Evolutionary conservation across 2,113 vertebrate genomes (phyloP).

Genomic region (Sinocyclocheilus anophthalmus): DNA sequence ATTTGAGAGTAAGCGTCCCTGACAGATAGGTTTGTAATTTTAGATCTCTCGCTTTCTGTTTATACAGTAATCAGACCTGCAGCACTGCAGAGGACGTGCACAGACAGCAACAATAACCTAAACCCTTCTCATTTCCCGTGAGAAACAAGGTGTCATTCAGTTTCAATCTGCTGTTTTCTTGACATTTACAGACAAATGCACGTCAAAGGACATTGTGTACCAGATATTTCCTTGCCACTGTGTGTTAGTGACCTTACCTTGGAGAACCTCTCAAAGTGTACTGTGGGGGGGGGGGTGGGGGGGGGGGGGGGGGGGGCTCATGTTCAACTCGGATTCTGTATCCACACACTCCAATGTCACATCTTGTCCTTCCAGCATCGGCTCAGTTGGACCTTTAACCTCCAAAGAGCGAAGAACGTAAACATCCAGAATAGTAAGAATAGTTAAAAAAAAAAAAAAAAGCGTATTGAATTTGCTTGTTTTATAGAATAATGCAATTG

Average conservation of each 20-base stretch:
- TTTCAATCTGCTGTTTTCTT: constrained; percentile 1
- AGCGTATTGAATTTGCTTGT: background rate
- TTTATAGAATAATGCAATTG: background rate
- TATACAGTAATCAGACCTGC: background rate
- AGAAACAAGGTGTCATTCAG: background rate
- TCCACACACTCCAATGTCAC: constrained; percentile 71
- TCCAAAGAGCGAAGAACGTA: constrained; percentile 65
- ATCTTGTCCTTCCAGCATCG: constrained; percentile 66
- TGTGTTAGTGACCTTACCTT: constrained; percentile 60
- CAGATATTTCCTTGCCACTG: background rate
- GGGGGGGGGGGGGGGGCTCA: too few species aligned
- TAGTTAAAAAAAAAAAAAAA: constrained; percentile 35
- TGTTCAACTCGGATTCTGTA: constrained; percentile 66
- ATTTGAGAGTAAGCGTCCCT: background rate
- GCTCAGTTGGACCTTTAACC: constrained; percentile 67
- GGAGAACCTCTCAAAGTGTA: constrained; percentile 70
- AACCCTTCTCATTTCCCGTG: constrained; percentile 15
- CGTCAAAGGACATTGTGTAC: background rate
- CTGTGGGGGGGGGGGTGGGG: too few species aligned
- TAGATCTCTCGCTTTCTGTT: constrained; percentile 21
- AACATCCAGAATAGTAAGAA: background rate
- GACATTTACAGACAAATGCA: background rate
- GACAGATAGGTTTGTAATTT: background rate
- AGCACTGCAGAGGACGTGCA: background rate
- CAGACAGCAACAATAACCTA: background rate